Evolutionary conservation across 1,140 invertebrate genomes (phyloP), one percentile per base, ranked within the genome.

Genomic region (Formica selysi): DNA sequence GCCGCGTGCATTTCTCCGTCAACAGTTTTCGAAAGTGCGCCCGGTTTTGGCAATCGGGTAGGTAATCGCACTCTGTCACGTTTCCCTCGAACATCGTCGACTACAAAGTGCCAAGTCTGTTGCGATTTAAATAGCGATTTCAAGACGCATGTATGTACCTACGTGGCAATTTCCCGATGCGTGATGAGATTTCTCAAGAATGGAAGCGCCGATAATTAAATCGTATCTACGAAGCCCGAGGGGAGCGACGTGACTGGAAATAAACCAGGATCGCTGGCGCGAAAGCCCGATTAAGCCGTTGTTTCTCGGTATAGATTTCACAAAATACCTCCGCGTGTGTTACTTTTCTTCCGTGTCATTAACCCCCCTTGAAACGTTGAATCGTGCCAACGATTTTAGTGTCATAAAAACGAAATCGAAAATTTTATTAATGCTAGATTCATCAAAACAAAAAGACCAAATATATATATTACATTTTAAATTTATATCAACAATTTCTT

Each of bases 181-280:
- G 19, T 11, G 16, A 59, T 36, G 16, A 81, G 41, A 44, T 48
- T 67, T 68, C 76, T 32, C 76, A 29, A 44, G 59, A 79, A 79
- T 65, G 76, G 59, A 78, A 78, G 76, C 78, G 78, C 78, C 78
- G 51, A 71, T 81, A 81, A 81, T 81, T 71, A 71, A 81, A 57
- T 71, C 78, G 78, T 44, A 78, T 51, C 51, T 41, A 51, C 26
- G 36, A 59, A 29, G 65, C n/a, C 51, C 32, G 59, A 19, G 48
- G 48, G 48, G 13, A 38, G 67, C 67, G 19, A 86, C 85, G 85
- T 83, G 79, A 86, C 44, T 70, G 44, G 64, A 80, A 80, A 68
- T 79, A 79, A 79, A 68, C 76, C 11, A 13, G 62, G 44, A 79
- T 68, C 32, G 10, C 61, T 48, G 48, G 16, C 36, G 65, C 36